Evolutionary conservation across 37 sponge, comb jelly and placozoan species (phyloP), one percentile per base, ranked within the genome.

Genomic region (Theonella swinhoei): DNA sequence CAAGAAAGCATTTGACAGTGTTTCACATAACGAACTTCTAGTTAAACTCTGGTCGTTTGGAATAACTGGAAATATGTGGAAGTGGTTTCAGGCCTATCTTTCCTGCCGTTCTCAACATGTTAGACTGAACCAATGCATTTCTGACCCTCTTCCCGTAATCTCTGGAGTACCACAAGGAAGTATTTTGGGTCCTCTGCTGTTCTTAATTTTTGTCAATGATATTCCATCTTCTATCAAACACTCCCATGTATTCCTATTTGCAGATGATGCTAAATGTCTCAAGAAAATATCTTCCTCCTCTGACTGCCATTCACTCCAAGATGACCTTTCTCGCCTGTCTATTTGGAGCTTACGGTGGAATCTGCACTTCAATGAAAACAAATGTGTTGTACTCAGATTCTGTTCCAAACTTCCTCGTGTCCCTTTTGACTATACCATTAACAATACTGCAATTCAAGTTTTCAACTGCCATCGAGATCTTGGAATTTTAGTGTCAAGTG

Each of bases 1-100:
- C 25, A 73, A 61, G 20, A 86, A 86, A 69, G 73, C 87, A 40
- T 86, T 86, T 61, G 87, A 86, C 74, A 68, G 79, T 37, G 87
- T 86, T 22, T 70, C 87, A 3, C 87, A 86, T 42, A 3, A 76
- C 33, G 80, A 71, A 42, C 74, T 86, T n/a, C 70, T 79, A 3
- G 43, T 39, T 7, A 78, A 86, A 65, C 73, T 86, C 7, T 79
- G 80, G 73, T 35, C 3, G 1, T 23, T 86, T 23, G 80, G 80
- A 20, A 78, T 86, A 25, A 72, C 73, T 78, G 87, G 87, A 2
- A 59, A 72, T 1, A 39, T 72, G 3, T 83, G 83, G 83, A 4
- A 3, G 22, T 76, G 62, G 68, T 47, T 85, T 0, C 17, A 39
- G 66, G 7, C 8, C 1, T 76, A 85, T 36, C 68, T 84, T 1